Evolutionary conservation across 2,888 invertebrate genomes (phyloP), one percentile per base, ranked within the genome.

Genomic region (Leuctra nigra): DNA sequence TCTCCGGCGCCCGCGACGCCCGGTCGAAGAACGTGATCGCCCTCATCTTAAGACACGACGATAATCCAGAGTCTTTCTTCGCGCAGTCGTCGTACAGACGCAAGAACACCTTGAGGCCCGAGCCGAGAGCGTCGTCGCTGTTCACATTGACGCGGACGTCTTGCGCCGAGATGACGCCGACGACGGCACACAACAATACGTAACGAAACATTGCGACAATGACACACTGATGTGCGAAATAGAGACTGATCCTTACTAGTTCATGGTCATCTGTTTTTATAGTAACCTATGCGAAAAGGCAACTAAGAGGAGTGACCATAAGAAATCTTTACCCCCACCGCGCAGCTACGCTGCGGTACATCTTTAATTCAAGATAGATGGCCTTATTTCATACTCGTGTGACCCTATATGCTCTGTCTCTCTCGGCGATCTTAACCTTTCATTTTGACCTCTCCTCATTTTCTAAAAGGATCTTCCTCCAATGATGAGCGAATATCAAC

Each of bases 11-110:
- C 4, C 84, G 78, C 0, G 84, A 80, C 23, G 88, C 78, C 50
- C 89, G 77, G 66, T 89, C 89, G 63, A 90, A 81, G 69, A 89
- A 88, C 1, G 86, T 74, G 57, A 89, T 82, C 0, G 88, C 88
- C 68, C 88, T 89, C 71, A 86, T 87, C 75, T 90, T 89, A 53
- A 90, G 73, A 68, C 90, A 90, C 22, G 84, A 83, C 54, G 84
- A 74, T 54, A 89, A 75, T 48, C 84, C 87, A 58, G 75, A 73
- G 59, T 83, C 84, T 1, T 82, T 72, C 61, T 80, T 78, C 60
- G 81, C 80, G 67, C 90, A 90, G 65, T 90, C 90, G 64, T 89
- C 88, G 70, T 88, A 90, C 61, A 90, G 57, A 46, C 63, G 61
- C 18, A 60, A 47, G 41, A 66, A 53, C 41, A 66, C 47, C 47